Evolutionary conservation across 2,113 vertebrate species (phyloP).

Genomic region (Sminthopsis crassicaudata): DNA sequence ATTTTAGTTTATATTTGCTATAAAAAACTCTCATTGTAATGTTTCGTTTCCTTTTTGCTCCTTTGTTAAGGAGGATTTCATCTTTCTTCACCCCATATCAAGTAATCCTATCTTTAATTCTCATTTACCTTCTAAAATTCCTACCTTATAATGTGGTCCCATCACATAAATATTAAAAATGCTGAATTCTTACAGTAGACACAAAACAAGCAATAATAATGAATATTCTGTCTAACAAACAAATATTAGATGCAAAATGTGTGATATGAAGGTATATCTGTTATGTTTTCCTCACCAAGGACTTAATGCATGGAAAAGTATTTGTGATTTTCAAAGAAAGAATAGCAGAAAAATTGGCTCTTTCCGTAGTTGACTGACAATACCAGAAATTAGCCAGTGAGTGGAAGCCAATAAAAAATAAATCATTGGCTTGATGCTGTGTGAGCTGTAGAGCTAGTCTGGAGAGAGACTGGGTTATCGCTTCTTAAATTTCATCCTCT

Average conservation of each 20-base stretch:
- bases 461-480: background rate
- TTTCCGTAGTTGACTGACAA: slow-evolving; percentile 14
- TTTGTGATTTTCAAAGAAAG: slow-evolving; percentile 66
- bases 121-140: background rate
- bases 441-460: background rate
- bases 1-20: slow-evolving; percentile 36
- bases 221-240: slow-evolving; percentile 40
- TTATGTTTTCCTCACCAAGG: background rate
- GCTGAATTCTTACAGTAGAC: slow-evolving; percentile 61
- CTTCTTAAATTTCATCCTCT: background rate
- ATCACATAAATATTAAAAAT: slow-evolving; percentile 78
- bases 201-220: background rate
- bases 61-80: slow-evolving; percentile 5
- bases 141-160: slow-evolving; percentile 51
- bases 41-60: slow-evolving; percentile 5
- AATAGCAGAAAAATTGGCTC: slow-evolving; percentile 77
- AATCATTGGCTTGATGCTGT: background rate
- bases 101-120: slow-evolving; percentile 29
- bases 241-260: slow-evolving; percentile 73
- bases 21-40: slow-evolving; percentile 13
- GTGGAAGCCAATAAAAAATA: background rate
- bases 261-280: slow-evolving; percentile 66
- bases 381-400: slow-evolving; percentile 63
- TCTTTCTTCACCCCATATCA: slow-evolving; percentile 43
- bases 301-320: slow-evolving; percentile 62